phyloP scores from a whole-genome alignment of 2,888 invertebrate genomes.

The Pachymerium ferrugineum region DNA sequence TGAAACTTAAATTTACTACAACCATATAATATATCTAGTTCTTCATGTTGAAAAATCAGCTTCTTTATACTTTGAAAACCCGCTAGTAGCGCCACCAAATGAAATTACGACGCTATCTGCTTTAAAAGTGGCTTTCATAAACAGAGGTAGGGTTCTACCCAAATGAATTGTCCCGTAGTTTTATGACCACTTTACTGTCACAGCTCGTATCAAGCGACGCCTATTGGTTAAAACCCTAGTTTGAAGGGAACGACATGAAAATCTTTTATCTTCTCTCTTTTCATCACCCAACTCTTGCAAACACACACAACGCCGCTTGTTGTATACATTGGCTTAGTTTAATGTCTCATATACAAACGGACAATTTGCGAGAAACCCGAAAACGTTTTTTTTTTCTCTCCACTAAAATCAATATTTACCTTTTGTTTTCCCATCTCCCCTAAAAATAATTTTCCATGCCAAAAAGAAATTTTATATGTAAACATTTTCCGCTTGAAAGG shows the following conservation, averaged over 20 bases:
- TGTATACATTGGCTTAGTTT: slow-evolving; percentile 6
- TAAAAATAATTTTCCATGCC: too few species aligned
- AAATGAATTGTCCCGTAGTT: slow-evolving; percentile 18
- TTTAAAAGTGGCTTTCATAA: neutral
- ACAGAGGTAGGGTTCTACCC: neutral
- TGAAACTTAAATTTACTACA: too few species aligned
- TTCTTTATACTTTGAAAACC: too few species aligned
- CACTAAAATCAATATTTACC: neutral
- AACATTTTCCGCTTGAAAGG: too few species aligned
- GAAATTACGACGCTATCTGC: too few species aligned
- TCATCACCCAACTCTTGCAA: neutral
- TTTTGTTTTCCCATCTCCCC: neutral
- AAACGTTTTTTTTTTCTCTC: neutral
- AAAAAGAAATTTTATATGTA: too few species aligned
- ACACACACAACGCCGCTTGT: neutral
- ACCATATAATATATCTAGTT: too few species aligned
- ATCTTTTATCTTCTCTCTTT: slow-evolving; percentile 4
- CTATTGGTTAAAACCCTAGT: slow-evolving; percentile 10
- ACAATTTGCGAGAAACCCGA: neutral
- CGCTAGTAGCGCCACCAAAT: too few species aligned
- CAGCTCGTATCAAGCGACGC: slow-evolving; percentile 1
- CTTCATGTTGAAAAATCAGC: too few species aligned
- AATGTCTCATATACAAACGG: neutral
- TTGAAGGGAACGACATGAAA: slow-evolving; percentile 9
- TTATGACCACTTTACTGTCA: neutral